Percentiles rank a stretch among this genome's conserved stretches.
Conservation (phyloP, 2,113 vertebrate genomes). For the Rhinolophus sinicus region DNA sequence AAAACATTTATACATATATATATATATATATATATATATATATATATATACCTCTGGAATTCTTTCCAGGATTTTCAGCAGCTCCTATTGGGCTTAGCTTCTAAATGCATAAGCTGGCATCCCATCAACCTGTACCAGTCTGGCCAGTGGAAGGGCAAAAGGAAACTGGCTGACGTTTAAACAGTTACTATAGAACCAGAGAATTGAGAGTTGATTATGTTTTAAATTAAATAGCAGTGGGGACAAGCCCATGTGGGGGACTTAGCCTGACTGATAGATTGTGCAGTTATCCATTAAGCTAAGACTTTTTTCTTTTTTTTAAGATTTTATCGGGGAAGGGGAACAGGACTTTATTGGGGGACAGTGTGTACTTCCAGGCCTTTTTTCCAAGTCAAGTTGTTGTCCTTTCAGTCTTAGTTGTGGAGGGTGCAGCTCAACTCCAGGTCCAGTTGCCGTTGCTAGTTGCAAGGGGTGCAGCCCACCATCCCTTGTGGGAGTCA, state of each 20-base stretch:
- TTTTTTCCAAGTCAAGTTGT: no score
- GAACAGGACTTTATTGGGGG: no score
- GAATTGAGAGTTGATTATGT: not conserved
- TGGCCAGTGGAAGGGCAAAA: fast-evolving
- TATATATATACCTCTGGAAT: no score
- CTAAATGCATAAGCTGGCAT: not conserved
- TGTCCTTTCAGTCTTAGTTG: no score
- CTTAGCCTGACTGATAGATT: not conserved
- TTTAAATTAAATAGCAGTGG: not conserved
- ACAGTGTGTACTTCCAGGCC: no score
- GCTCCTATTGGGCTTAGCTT: not conserved
- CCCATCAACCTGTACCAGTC: fast-evolving
- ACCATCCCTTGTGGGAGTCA: no score
- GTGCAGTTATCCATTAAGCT: not conserved
- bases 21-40: no score
- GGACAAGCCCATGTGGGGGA: not conserved
- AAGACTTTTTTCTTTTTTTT: not conserved
- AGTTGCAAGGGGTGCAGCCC: no score
- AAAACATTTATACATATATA: not conserved
- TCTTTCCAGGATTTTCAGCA: not conserved
- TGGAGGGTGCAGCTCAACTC: no score
- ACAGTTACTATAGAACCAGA: not conserved
- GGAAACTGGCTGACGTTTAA: not conserved
- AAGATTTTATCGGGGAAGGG: no score
- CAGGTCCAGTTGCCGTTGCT: no score